These are phyloP conservation scores for Drosophila kepulauana DNA, from an alignment of 1,140 invertebrate genomes.

Conservation along the genomic window DNA sequence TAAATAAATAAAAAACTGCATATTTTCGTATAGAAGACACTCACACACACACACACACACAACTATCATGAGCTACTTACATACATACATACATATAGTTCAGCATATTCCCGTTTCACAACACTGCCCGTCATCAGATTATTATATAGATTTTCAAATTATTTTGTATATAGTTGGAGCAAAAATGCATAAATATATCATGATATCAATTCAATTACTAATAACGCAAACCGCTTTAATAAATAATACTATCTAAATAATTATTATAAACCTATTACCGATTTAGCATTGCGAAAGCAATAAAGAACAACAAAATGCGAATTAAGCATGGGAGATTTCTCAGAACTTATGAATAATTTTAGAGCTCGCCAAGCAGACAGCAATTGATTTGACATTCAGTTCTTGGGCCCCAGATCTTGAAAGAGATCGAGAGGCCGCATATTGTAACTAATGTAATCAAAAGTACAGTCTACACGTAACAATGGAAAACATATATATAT, in stretches of 20 bases:
- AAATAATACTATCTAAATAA: conserved; percentile 57
- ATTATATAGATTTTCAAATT: conserved; percentile 15
- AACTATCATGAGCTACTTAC: conserved; percentile 10
- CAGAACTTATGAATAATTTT: conserved; percentile 55
- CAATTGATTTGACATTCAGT: conserved; percentile 55
- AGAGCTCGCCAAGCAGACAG: conserved; percentile 42
- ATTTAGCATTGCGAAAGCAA: conserved; percentile 22
- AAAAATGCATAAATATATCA: conserved; percentile 50
- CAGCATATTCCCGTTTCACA: conserved; percentile 19
- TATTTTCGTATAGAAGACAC: conserved; percentile 52
- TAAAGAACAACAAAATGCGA: not conserved
- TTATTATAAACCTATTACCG: conserved; percentile 4
- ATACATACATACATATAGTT: not conserved
- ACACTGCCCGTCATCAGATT: conserved; percentile 25
- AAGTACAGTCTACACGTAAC: conserved; percentile 50
- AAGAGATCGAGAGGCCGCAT: not conserved
- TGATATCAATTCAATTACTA: conserved; percentile 57
- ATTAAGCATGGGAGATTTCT: conserved; percentile 25
- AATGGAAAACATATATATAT: conserved; percentile 31
- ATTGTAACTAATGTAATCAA: conserved; percentile 77
- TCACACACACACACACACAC: conserved; percentile 2
- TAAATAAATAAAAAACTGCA: conserved; percentile 64
- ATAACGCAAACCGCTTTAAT: conserved; percentile 73
- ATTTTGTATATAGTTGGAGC: conserved; percentile 60
- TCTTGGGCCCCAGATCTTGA: conserved; percentile 12